Base-by-base conservation (phyloP, 1,140 invertebrate genomes). In the Trissolcus basalis region DNA sequence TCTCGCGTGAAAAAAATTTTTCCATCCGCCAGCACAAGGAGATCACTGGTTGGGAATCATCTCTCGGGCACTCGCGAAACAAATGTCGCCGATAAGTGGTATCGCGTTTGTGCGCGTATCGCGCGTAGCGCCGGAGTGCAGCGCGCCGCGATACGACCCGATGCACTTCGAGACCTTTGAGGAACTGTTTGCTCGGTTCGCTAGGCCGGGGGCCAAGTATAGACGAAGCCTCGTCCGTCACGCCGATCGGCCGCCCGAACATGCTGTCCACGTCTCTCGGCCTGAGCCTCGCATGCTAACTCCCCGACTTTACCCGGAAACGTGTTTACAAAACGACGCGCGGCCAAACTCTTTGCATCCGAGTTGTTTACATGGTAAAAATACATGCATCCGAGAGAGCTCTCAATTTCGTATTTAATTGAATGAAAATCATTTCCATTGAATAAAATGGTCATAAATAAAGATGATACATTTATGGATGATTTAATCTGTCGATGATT, bases 161-260 rank as follows among this genome's bases (percentile, higher is more conserved):
- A 84, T 83, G 81, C 84, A 85, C 84, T 84, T 79, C 79, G 78
- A 78, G 82, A 85, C 81, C 81, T 85, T 85, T 83, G 82, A 81
- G 81, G 79, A 83, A 85, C 84, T 85, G 82, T 82, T 81, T 71
- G 68, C 80, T 58, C 78, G 71, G 67, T 76, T 56, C 71, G 67
- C 67, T 80, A 81, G 73, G 68, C 81, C 72, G 76, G 78, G 81
- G 77, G 83, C 85, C 84, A 86, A 86, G 85, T 86, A 86, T 86
- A 86, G 85, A 84, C 79, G 77, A 64, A 50, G 59, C 69, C 43
- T 59, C 55, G 56, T 41, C 15, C 36, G 45, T 13, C 51, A 45
- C 51, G 68, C 50, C 56, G 59, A 63, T 63, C 59, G 59, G 48
- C 13, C 43, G 55, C 19, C 50, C 44, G 58, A 70, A 61, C 58